phyloP scores from a whole-genome alignment of 2,113 vertebrate species.

The Sorex araneus region DNA sequence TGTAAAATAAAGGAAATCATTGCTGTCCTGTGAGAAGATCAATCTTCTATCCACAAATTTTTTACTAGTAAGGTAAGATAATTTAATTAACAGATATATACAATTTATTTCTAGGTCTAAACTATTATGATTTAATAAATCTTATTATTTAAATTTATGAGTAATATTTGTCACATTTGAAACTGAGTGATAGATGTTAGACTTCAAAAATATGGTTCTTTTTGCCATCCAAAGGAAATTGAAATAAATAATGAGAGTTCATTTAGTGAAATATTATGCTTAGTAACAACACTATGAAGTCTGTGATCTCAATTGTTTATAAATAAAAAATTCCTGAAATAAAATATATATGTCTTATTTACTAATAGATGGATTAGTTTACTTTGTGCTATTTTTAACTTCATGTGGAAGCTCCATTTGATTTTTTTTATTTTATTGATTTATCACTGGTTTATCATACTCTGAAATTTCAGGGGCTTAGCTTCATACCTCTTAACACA shows the following conservation, averaged over 20 bases:
- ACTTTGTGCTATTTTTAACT: conserved; percentile 15
- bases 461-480: too few relatives aligned
- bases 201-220: background rate
- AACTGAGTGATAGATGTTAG: background rate
- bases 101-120: conserved; percentile 16
- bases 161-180: background rate
- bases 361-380: background rate
- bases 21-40: background rate
- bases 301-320: conserved; percentile 18
- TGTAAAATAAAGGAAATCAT: conserved; percentile 52
- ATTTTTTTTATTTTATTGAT: too few relatives aligned
- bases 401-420: background rate
- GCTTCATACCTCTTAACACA: too few relatives aligned
- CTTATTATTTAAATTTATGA: background rate
- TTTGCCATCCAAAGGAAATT: background rate
- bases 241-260: conserved; percentile 32
- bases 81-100: background rate
- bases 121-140: background rate
- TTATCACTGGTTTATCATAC: too few relatives aligned
- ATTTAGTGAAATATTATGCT: background rate
- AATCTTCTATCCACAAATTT: background rate
- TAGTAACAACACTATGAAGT: background rate
- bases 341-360: background rate
- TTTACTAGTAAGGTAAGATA: conserved; percentile 5
- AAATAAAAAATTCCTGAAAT: background rate